Evolutionary conservation across 2,888 invertebrate genomes (phyloP), one percentile per base, ranked within the genome.

Genomic region (Sceliomorpha sp.): DNA sequence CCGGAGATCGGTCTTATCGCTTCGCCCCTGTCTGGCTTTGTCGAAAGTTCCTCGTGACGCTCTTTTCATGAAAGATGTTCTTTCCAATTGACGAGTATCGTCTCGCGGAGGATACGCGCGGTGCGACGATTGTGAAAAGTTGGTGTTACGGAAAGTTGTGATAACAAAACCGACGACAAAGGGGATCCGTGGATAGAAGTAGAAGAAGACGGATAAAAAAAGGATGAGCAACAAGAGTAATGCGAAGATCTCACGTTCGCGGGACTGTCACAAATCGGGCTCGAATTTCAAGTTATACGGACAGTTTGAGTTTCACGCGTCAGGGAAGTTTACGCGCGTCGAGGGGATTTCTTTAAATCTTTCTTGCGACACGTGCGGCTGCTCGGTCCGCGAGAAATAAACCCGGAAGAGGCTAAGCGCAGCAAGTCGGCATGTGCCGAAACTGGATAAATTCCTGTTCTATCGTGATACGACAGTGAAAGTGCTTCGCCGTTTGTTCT

Each of bases 391-490:
- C 24, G 12, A 37, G 27, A 29, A 42, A 24, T 42, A 36, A 13
- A 44, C 15, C 42, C 32, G 15, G 27, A 15, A n/a, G 20, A 20
- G 5, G 20, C 20, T 20, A 20, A 20, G 5, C 3, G 5, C 2
- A 20, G 2, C 20, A 20, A 20, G 20, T 20, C 20, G 20, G 5
- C 20, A 5, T 20, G 20, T 5, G 5, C n/a, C 20, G 20, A 20
- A 20, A 20, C 5, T 20, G 20, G 20, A 20, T 20, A 5, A 2
- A 20, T 20, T 20, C 5, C 5, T 4, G 5, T 20, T 20, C 3
- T 31, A 10, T 31, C 4, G 31, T 10, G 20, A 15, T 56, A 29
- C 17, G 44, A 31, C 15, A 59, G 58, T 59, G 58, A 59, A 59
- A 59, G 58, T 59, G 58, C 26, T 42, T 31, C 34, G 26, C 26